Evolutionary conservation across 2,797 vertebrate species (phyloP).

Genomic region (Neoniphon sammara): DNA sequence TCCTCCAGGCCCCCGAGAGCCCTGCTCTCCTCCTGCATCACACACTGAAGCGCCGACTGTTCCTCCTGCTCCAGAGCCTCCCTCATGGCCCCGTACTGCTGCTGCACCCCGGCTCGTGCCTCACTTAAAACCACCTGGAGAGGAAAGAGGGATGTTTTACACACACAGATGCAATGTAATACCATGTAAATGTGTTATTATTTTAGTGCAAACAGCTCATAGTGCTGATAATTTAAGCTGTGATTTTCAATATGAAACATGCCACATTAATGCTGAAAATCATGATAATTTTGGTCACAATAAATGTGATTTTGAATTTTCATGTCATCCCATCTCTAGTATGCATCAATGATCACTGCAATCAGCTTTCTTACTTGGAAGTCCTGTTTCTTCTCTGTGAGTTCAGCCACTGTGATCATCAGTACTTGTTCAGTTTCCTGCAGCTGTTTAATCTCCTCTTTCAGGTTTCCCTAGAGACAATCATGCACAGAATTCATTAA

Average conservation of each 20-base stretch:
- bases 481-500: not conserved
- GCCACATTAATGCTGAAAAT: too few species aligned
- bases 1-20: conserved; percentile 76
- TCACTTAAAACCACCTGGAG: conserved; percentile 70
- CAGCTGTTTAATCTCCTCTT: conserved; percentile 78
- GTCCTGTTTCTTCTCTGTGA: conserved; percentile 74
- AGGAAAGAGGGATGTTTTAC: not conserved
- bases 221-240: too few species aligned
- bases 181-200: too few species aligned
- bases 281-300: too few species aligned
- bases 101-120: conserved; percentile 64
- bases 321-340: too few species aligned
- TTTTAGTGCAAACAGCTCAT: too few species aligned
- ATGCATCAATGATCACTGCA: not conserved
- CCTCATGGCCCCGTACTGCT: conserved; percentile 81
- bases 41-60: conserved; percentile 74
- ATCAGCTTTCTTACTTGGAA: conserved; percentile 64
- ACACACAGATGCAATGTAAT: too few species aligned
- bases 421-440: conserved; percentile 73
- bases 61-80: conserved; percentile 83
- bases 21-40: conserved; percentile 76
- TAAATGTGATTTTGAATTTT: too few species aligned
- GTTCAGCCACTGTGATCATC: conserved; percentile 61
- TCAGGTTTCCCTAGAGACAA: conserved; percentile 75
- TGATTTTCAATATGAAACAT: too few species aligned